These are phyloP conservation scores for Zygogramma bicolorata DNA, from an alignment of 2,888 invertebrate genomes.

Conservation along the genomic window DNA sequence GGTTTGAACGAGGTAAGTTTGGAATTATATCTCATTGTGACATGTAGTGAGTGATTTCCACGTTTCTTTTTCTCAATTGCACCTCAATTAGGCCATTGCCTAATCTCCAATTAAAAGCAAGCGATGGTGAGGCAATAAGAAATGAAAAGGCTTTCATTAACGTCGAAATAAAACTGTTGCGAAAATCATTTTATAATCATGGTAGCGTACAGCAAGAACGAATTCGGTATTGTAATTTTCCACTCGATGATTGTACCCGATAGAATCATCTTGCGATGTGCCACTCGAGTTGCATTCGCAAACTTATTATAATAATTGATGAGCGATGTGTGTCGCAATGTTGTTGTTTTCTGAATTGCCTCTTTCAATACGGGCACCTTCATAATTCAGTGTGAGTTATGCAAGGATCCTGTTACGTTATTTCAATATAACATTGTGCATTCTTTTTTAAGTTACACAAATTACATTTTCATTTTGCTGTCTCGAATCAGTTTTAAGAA, in stretches of 20 bases:
- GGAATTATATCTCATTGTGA: no score
- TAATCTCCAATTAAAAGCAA: not conserved
- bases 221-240: not conserved
- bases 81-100: not conserved
- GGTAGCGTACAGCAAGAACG: not conserved
- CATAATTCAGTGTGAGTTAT: not conserved
- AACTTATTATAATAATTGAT: not conserved
- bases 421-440: not conserved
- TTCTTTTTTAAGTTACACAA: not conserved
- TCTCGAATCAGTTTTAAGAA: no score
- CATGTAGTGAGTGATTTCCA: no score
- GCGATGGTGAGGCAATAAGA: not conserved
- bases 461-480: no score
- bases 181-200: not conserved
- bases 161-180: not conserved
- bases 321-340: not conserved
- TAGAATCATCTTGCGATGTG: not conserved
- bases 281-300: not conserved
- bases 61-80: not conserved
- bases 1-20: no score
- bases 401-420: not conserved
- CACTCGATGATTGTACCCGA: not conserved
- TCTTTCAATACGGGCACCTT: constrained; percentile 3
- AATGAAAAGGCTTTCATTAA: not conserved
- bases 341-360: not conserved